Percentiles rank a stretch among this genome's conserved stretches.
phyloP scores from a whole-genome alignment of 2,888 invertebrate genomes.

The Cephonodes hylas region DNA sequence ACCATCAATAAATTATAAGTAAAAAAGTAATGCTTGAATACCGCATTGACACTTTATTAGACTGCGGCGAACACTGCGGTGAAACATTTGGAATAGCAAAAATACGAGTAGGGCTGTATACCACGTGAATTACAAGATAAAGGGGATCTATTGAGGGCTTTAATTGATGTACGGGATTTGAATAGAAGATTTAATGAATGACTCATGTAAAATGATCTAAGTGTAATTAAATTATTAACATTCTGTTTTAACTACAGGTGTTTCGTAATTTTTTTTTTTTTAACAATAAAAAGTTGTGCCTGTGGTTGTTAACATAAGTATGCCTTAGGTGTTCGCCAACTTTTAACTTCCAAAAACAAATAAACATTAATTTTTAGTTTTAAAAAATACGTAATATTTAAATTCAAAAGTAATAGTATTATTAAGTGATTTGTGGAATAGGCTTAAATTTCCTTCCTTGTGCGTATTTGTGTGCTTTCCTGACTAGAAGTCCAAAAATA shows the following conservation, averaged over 20 bases:
- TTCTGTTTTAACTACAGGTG: neutral
- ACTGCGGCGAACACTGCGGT: neutral
- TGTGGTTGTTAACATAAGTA: no score
- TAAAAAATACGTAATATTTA: no score
- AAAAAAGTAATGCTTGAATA: neutral
- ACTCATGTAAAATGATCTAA: neutral
- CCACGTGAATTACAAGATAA: neutral
- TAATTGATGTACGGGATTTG: neutral
- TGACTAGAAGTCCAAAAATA: no score
- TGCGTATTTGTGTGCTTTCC: no score
- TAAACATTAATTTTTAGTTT: no score
- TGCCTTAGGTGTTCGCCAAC: no score
- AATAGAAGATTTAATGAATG: neutral
- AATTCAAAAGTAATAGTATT: no score
- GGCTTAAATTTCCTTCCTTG: no score
- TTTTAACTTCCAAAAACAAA: no score
- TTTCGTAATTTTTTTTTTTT: no score
- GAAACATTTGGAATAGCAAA: neutral
- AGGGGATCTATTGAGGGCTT: neutral
- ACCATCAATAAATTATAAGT: neutral
- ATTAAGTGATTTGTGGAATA: no score
- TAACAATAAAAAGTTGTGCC: no score
- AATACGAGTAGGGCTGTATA: neutral
- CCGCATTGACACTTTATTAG: neutral
- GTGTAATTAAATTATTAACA: neutral